Conservation (phyloP, 2,113 vertebrate genomes). For the Scophthalmus maximus region DNA sequence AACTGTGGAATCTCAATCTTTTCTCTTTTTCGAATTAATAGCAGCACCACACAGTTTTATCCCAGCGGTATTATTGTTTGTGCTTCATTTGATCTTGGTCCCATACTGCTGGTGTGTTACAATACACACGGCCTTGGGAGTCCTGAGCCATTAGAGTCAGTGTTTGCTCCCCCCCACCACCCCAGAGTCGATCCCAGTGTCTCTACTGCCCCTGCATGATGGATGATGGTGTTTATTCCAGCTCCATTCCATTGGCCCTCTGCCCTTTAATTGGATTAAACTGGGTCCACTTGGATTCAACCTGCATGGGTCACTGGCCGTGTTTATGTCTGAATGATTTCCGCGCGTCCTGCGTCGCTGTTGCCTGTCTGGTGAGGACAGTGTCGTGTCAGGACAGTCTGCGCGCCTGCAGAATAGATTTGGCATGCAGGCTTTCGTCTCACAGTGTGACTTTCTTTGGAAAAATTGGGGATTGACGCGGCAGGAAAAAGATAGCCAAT, state of each 20-base stretch:
- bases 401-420: conserved; percentile 43
- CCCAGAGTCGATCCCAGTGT: conserved; percentile 38
- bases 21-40: conserved; percentile 1
- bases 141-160: conserved; percentile 30
- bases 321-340: conserved; percentile 68
- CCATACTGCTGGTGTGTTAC: neutral
- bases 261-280: conserved; percentile 77
- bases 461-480: conserved; percentile 49
- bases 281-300: conserved; percentile 60
- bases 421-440: conserved; percentile 51
- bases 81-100: neutral
- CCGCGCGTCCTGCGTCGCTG: conserved; percentile 12
- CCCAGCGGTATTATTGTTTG: conserved; percentile 5
- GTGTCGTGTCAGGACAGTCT: conserved; percentile 44
- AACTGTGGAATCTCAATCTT: neutral
- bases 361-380: conserved; percentile 45
- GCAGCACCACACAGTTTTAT: conserved; percentile 3
- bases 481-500: conserved; percentile 40
- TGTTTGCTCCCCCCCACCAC: conserved; percentile 37
- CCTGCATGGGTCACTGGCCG: conserved; percentile 36
- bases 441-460: conserved; percentile 40
- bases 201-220: conserved; percentile 64
- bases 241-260: conserved; percentile 56
- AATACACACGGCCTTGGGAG: conserved; percentile 6
- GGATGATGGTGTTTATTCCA: conserved; percentile 60